Evolutionary conservation across 2,797 vertebrate species (phyloP).

Genomic region (Apogon hyalosoma): DNA sequence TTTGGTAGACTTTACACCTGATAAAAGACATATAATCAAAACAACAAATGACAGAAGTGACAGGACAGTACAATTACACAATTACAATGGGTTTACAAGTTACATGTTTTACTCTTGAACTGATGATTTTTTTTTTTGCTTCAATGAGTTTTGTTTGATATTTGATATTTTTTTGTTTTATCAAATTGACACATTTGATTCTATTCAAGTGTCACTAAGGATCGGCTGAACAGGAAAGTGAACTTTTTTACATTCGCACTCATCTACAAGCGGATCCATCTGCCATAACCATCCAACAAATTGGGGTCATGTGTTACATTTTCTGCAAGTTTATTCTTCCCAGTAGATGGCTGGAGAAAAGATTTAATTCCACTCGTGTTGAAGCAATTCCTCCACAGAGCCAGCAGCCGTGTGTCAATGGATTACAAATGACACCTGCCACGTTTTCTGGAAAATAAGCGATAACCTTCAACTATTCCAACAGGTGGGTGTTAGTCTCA

Average conservation of each 20-base stretch:
- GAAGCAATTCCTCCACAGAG: conserved; percentile 40
- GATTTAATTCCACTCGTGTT: conserved; percentile 53
- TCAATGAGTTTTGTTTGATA: too few relatives aligned
- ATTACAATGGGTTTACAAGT: too few relatives aligned
- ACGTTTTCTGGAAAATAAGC: conserved; percentile 58
- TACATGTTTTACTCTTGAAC: too few relatives aligned
- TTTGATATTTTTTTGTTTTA: too few relatives aligned
- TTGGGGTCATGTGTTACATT: conserved; percentile 52
- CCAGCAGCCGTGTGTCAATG: conserved; percentile 57
- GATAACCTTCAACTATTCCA: conserved; percentile 64
- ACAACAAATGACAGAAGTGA: too few relatives aligned
- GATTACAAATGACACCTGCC: conserved; percentile 71
- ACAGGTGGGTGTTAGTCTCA: conserved; percentile 57
- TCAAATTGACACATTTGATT: too few relatives aligned
- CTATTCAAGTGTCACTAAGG: conserved; percentile 38
- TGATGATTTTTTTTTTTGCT: too few relatives aligned
- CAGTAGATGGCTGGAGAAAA: conserved; percentile 33
- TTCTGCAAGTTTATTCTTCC: conserved; percentile 51
- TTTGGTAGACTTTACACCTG: too few relatives aligned
- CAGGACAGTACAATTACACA: too few relatives aligned
- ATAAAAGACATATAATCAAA: too few relatives aligned
- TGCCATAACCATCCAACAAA: conserved; percentile 44
- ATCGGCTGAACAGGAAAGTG: conserved; percentile 57
- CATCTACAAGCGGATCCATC: conserved; percentile 51
- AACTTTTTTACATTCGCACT: conserved; percentile 50